A percentile compares a stretch with the other conserved stretches of the same genome.
phyloP scores from a whole-genome alignment of 1,140 invertebrate genomes.

The Trichogramma pretiosum region DNA sequence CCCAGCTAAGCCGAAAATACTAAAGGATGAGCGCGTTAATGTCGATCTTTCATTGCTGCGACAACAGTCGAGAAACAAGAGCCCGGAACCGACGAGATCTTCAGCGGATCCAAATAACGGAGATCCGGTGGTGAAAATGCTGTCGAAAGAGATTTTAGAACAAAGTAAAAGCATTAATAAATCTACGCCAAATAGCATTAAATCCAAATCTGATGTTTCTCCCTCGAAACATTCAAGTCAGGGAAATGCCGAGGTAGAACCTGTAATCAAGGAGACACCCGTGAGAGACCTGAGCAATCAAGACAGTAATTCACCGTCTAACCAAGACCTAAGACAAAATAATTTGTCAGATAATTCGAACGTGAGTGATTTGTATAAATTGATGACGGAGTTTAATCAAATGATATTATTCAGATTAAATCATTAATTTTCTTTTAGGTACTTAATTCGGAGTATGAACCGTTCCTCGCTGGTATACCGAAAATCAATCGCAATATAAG shows the following conservation, averaged over 20 bases:
- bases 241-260: too few relatives aligned
- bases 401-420: neutral
- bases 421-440: constrained; percentile 15
- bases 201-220: constrained; percentile 11
- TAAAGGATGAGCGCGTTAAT: constrained; percentile 30
- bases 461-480: constrained; percentile 28
- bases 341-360: constrained; percentile 7
- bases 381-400: neutral
- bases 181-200: constrained; percentile 5
- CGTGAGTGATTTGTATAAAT: neutral
- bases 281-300: too few relatives aligned
- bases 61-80: neutral
- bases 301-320: too few relatives aligned
- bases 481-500: constrained; percentile 24
- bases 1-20: constrained; percentile 26
- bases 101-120: constrained; percentile 10
- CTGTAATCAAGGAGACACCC: too few relatives aligned
- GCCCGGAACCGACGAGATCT: neutral
- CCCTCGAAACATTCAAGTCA: constrained; percentile 17
- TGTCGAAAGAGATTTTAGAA: constrained; percentile 36
- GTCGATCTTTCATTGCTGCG: constrained; percentile 24
- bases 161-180: constrained; percentile 33
- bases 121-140: constrained; percentile 27
- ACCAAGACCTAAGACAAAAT: too few relatives aligned
- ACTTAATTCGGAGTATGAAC: constrained; percentile 23